Evolutionary conservation across 2,888 invertebrate genomes (phyloP), one percentile per base, ranked within the genome.

Genomic region (Archips xylosteana): DNA sequence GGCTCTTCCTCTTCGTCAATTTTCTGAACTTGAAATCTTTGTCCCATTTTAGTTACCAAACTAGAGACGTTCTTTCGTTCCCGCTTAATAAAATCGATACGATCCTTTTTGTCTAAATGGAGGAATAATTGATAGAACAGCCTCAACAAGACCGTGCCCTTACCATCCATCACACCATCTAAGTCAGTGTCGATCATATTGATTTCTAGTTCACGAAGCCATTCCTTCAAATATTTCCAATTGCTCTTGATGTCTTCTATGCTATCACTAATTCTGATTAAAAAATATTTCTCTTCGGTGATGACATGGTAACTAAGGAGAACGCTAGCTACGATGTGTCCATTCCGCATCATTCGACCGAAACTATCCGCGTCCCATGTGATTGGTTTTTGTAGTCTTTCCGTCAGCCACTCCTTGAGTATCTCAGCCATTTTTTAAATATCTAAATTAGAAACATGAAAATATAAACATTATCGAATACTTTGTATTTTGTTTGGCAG

Each of bases 81-180:
- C 71, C 89, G 84, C 76, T 95, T 93, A 39, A 95, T 92, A 78
- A 95, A 96, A 80, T 95, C 89, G 13, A 95, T 89, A 62, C 94
- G 91, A 79, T 95, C 95, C 82, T 94, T 95, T 81, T 95, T 95
- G 78, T 96, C 95, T 65, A 96, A 87, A 76, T 93, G 92, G 9
- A 96, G 87, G 81, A 95, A 96, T 4, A 96, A 84, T 83, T 95
- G 95, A 84, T 96, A 96, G 82, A 96, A 95, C 1, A 96, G 80
- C 45, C 95, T 92, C 4, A 96, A 85, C 6, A 95, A 86, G 0
- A 95, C 85, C 9, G 94, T 91, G 3, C 95, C 95, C 74, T 89
- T 92, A 0, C 95, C 95, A 70, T 90, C 88, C 75, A 94, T 94
- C 15, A 96, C 90, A 69, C 91, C 91, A 3, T 86, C 83, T 62